Evolutionary conservation across 2,888 invertebrate genomes (phyloP).

Genomic region (Pyrrhia umbra): DNA sequence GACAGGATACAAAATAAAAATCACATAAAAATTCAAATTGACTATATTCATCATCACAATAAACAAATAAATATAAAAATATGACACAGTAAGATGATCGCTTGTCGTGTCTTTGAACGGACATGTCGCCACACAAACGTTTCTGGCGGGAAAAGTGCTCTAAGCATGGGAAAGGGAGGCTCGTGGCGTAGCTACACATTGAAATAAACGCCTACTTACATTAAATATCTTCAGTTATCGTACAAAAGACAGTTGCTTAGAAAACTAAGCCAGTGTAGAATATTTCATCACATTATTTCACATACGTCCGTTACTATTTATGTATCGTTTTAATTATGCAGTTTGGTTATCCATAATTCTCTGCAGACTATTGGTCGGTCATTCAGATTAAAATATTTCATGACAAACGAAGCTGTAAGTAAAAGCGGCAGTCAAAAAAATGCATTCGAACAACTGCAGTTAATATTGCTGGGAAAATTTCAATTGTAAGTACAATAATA

Average conservation of each 20-base stretch:
- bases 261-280: conserved; percentile 37
- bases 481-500: conserved; percentile 22
- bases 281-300: conserved; percentile 41
- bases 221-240: conserved; percentile 19
- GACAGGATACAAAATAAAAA: conserved; percentile 27
- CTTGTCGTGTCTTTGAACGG: conserved; percentile 45
- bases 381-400: conserved; percentile 5
- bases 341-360: neutral
- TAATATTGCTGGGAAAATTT: conserved; percentile 32
- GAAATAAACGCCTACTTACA: conserved; percentile 6
- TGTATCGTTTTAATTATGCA: neutral
- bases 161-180: conserved; percentile 34
- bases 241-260: conserved; percentile 47
- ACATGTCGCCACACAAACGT: conserved; percentile 39
- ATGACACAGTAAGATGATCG: conserved; percentile 69
- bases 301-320: conserved; percentile 8
- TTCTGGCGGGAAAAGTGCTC: conserved; percentile 47
- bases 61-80: conserved; percentile 84
- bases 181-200: conserved; percentile 4
- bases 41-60: conserved; percentile 79
- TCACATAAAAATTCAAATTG: conserved; percentile 70
- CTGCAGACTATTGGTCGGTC: neutral
- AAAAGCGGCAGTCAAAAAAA: too few species aligned
- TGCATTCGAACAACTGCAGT: too few species aligned
- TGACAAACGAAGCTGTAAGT: neutral